Conservation (phyloP, 1,140 invertebrate species). For the Cryptotermes secundus region DNA sequence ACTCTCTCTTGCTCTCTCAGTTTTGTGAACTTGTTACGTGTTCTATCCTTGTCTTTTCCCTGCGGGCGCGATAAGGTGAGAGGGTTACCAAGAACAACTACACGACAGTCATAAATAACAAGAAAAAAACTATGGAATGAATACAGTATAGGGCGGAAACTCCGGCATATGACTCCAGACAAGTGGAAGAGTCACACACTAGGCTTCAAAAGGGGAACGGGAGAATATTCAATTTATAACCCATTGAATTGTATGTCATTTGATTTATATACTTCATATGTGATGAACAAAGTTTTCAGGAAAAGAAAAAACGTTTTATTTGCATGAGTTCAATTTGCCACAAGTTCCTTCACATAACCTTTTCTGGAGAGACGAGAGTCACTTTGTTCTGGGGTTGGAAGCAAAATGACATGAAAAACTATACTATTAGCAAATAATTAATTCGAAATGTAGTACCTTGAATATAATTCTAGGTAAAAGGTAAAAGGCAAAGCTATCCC, state of each 20-base stretch:
- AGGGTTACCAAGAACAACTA: not conserved
- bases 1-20: not conserved
- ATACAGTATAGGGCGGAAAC: not conserved
- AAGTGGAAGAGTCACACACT: not conserved
- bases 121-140: not conserved
- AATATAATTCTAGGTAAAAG: no score
- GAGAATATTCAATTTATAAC: not conserved
- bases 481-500: no score
- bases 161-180: not conserved
- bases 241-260: not conserved
- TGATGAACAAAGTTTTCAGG: not conserved
- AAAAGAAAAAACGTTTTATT: not conserved
- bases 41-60: not conserved
- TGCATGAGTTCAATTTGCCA: not conserved
- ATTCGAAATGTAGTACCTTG: no score
- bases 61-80: not conserved
- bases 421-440: no score
- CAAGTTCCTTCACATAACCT: not conserved
- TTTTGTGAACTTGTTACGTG: not conserved
- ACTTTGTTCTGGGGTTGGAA: no score
- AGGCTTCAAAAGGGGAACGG: not conserved
- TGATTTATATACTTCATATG: not conserved
- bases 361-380: no score
- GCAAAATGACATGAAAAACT: no score
- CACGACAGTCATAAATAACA: no score